Evolutionary conservation across 1,140 invertebrate species (phyloP), one percentile per base, ranked within the genome.

Genomic region (Chionoecetes opilio): DNA sequence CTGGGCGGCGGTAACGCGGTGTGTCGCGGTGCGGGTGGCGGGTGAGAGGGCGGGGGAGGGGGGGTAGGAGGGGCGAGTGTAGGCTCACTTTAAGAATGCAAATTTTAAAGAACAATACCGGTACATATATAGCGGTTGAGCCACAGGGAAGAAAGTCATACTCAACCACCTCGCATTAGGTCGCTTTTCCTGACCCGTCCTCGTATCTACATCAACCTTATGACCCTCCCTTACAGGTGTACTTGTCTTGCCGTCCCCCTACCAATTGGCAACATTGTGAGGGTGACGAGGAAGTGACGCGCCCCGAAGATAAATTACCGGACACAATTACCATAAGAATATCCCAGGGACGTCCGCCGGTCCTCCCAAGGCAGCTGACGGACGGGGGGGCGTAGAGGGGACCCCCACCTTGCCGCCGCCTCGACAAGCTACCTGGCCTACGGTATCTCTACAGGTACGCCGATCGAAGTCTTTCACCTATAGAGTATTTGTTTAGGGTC

Each of bases 211-310:
- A 26, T 26, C 85, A 38, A 0, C 85, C 85, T 37, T 87, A 87
- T 32, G 37, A 29, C 85, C 32, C 11, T 35, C 32, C 14, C 37
- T n/a, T 38, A 87, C 37, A 29, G 37, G 32, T 35, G 85, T 21
- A 31, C 37, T 87, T 87, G 32, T 87, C 85, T 38, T 37, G 85
- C 34, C 34, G 32, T 32, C 11, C 9, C 32, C n/a, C 85, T 17
- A 87, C 34, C 85, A 87, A 87, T 87, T 87, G 85, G 85, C 37
- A 87, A 87, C 85, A 87, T 87, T 87, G 85, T 87, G 85, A 37
- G 85, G 85, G 85, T 87, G 85, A 87, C 85, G 85, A 87, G 85
- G 32, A 87, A 87, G 85, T 38, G 85, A 87, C 85, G 85, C 85
- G 32, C 85, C 34, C 85, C 85, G 85, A 87, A 87, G 85, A 87